These are phyloP conservation scores for Sinotaia quadrata DNA, from an alignment of 2,888 invertebrate genomes.

Conservation along the genomic window DNA sequence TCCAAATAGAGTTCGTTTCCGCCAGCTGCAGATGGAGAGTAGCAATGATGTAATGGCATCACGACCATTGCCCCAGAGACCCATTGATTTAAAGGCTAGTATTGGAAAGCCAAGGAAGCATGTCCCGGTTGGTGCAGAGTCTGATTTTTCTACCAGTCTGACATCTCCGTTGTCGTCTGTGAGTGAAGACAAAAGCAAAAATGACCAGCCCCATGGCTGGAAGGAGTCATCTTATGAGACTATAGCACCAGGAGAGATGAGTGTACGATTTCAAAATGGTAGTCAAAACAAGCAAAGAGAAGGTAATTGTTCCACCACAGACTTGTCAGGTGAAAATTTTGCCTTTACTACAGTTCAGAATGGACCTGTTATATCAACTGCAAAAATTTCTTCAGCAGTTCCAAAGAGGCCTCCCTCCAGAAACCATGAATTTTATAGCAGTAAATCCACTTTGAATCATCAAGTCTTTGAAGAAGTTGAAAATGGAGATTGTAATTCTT, in stretches of 20 bases:
- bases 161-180: conserved; percentile 28
- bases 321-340: conserved; percentile 16
- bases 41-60: conserved; percentile 16
- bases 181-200: conserved; percentile 14
- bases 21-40: conserved; percentile 25
- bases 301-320: conserved; percentile 12
- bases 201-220: conserved; percentile 1
- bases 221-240: conserved; percentile 9
- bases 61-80: conserved; percentile 29
- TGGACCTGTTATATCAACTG: conserved; percentile 32
- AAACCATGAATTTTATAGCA: not conserved
- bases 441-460: not conserved
- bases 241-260: not conserved
- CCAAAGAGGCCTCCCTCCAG: conserved; percentile 21
- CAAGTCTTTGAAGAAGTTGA: not conserved
- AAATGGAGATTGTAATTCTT: not conserved
- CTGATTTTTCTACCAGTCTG: conserved; percentile 36
- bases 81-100: conserved; percentile 25
- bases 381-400: conserved; percentile 33
- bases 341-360: conserved; percentile 24
- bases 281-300: not conserved
- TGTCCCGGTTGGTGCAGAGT: conserved; percentile 24
- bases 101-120: conserved; percentile 5
- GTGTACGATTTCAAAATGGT: not conserved
- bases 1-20: conserved; percentile 63